Conservation (phyloP, 2,797 vertebrate species). For the Bradypus variegatus region DNA sequence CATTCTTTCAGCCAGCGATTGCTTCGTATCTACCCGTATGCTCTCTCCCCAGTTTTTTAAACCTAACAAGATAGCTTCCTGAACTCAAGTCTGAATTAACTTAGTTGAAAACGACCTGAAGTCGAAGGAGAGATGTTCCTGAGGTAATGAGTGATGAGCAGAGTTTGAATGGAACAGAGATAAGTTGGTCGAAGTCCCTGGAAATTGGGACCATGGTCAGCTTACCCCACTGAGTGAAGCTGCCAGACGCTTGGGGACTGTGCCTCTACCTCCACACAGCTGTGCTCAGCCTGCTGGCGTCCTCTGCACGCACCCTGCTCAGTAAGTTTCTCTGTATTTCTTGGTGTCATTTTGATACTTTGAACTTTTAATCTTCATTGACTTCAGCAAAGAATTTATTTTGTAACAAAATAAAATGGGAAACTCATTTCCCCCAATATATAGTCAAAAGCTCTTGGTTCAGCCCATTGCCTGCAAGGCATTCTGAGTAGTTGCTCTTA, state of each 20-base stretch:
- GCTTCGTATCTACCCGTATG: not conserved
- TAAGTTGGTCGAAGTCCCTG: not conserved
- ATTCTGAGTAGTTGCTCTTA: not conserved
- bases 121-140: not conserved
- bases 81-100: not conserved
- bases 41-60: not conserved
- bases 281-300: fast-evolving
- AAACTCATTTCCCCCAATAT: not conserved
- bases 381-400: not conserved
- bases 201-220: not conserved
- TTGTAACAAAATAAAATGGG: not conserved
- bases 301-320: not conserved
- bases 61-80: not conserved
- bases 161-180: not conserved
- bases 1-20: not conserved
- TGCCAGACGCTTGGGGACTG: fast-evolving
- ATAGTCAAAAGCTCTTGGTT: not conserved
- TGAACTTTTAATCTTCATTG: not conserved
- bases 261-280: not conserved
- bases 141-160: not conserved
- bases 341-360: not conserved
- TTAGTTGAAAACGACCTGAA: not conserved
- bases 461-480: not conserved
- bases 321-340: not conserved
- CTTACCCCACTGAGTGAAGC: not conserved